Conservation (phyloP, 2,888 invertebrate genomes). For the Scaptomyza parva region DNA sequence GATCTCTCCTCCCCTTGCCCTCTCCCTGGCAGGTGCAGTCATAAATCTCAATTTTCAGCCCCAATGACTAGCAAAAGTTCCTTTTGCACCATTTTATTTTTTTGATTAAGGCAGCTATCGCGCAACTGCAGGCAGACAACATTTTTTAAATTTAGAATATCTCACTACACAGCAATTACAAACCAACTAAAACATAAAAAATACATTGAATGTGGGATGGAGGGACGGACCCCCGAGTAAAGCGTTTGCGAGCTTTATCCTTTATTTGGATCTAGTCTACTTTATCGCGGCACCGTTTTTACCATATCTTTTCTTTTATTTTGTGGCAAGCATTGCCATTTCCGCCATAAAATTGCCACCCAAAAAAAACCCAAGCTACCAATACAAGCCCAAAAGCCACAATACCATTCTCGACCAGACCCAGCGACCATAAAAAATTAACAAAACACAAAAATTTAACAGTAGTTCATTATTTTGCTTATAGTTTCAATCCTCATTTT, state of each 20-base stretch:
- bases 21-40: conserved; percentile 57
- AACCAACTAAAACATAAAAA: background rate
- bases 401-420: conserved; percentile 46
- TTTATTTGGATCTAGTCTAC: conserved; percentile 79
- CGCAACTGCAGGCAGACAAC: conserved; percentile 43
- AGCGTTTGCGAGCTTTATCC: conserved; percentile 71
- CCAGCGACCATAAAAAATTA: conserved; percentile 74
- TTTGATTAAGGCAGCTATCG: conserved; percentile 26
- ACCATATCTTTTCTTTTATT: conserved; percentile 75
- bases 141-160: conserved; percentile 50
- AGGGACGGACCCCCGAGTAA: conserved; percentile 31
- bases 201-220: background rate
- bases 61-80: conserved; percentile 73
- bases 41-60: conserved; percentile 76
- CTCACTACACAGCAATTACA: conserved; percentile 47
- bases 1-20: background rate
- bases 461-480: no score
- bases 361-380: background rate
- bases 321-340: conserved; percentile 77
- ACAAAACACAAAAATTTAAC: no score
- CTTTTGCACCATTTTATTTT: conserved; percentile 18
- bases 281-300: conserved; percentile 63
- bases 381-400: conserved; percentile 47
- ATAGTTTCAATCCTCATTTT: no score
- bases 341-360: conserved; percentile 70